Conservation (phyloP, 1,140 invertebrate genomes). For the Bathynomus jamesi region DNA sequence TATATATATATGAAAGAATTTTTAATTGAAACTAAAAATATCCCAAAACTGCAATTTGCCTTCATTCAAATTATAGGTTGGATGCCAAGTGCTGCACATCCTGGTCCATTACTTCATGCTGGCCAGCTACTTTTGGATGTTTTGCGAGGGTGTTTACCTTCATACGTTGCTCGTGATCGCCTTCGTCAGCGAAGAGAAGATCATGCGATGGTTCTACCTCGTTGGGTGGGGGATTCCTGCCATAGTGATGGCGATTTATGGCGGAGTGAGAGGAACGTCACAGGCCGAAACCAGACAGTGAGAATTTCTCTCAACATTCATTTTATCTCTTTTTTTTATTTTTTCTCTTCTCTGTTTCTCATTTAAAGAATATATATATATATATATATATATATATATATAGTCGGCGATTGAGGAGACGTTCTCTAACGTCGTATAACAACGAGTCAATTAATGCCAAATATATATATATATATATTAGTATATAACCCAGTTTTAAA, state of each 20-base stretch:
- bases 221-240: conserved; percentile 42
- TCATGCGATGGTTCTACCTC: conserved; percentile 42
- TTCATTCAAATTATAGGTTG: too few relatives aligned
- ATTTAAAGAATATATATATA: conserved; percentile 3
- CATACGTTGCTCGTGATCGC: conserved; percentile 45
- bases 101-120: conserved; percentile 79
- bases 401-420: too few relatives aligned
- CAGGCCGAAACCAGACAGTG: conserved; percentile 1
- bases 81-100: conserved; percentile 73
- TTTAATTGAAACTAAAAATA: not conserved
- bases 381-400: conserved; percentile 2
- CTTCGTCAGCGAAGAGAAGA: conserved; percentile 42
- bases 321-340: too few relatives aligned
- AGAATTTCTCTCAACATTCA: not conserved
- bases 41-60: not conserved
- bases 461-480: conserved; percentile 3
- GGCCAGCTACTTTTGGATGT: conserved; percentile 91
- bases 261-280: conserved; percentile 7
- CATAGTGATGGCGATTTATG: conserved; percentile 23
- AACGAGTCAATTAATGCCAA: too few relatives aligned
- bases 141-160: conserved; percentile 60
- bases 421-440: too few relatives aligned
- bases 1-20: not conserved
- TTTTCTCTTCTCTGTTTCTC: too few relatives aligned
- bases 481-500: not conserved